Conservation (phyloP, 2,797 vertebrate species). For the Myotis vivesi region DNA sequence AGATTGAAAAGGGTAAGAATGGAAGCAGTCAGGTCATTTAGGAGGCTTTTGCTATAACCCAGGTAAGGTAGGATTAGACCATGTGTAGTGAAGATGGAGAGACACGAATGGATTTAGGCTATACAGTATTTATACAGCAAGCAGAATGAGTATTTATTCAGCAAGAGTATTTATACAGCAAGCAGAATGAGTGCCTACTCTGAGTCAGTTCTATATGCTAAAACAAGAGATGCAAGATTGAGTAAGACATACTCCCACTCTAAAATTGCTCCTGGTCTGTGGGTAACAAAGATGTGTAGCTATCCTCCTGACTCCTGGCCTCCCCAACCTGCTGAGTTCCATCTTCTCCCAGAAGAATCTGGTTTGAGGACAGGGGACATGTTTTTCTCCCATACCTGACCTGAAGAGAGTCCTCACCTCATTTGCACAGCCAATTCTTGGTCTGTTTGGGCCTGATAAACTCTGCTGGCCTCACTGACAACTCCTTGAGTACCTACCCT, state of each 20-base stretch:
- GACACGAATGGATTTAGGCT: not conserved
- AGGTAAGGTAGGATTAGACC: not conserved
- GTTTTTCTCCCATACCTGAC: not conserved
- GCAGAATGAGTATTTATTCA: not conserved
- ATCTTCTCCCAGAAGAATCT: not conserved
- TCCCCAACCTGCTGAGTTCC: not conserved
- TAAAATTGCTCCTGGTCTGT: not conserved
- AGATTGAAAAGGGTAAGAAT: not conserved
- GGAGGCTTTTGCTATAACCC: not conserved
- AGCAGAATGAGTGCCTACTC: not conserved
- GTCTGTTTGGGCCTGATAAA: not conserved
- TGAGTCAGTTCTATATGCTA: not conserved
- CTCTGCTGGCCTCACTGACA: not conserved
- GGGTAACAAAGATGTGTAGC: not conserved
- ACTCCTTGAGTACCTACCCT: not conserved
- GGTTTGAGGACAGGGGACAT: not conserved
- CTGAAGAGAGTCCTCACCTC: not conserved
- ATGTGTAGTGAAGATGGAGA: not conserved
- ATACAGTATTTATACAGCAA: not conserved
- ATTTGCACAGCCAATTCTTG: not conserved
- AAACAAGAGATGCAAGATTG: not conserved
- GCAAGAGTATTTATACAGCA: not conserved
- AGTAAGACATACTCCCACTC: not conserved
- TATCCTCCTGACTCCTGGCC: not conserved
- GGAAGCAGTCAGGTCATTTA: not conserved